Percentiles rank a stretch among this genome's conserved stretches.
Conservation (phyloP, 2,888 invertebrate species). For the Sarcophaga carnaria region DNA sequence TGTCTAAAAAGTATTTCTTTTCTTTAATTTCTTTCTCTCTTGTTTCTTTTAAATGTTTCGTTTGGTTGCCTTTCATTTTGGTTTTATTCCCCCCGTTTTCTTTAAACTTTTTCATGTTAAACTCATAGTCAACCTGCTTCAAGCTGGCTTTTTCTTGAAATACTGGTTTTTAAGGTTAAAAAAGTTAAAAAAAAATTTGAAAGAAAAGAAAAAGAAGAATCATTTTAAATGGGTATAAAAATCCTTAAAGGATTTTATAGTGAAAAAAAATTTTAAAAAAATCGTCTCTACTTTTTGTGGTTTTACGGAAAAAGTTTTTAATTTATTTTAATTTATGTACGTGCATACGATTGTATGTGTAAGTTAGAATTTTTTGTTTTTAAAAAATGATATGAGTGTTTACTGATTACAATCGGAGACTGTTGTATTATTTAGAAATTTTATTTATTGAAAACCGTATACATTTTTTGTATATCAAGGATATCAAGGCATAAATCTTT, state of each 20-base stretch:
- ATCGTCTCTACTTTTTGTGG: slow-evolving; percentile 28
- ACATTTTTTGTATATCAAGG: background rate
- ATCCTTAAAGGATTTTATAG: slow-evolving; percentile 31
- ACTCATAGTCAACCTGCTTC: slow-evolving; percentile 39
- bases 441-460: background rate
- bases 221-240: slow-evolving; percentile 6
- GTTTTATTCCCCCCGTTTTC: background rate
- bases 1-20: slow-evolving; percentile 49
- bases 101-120: slow-evolving; percentile 42
- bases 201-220: background rate
- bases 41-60: background rate
- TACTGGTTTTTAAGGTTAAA: slow-evolving; percentile 3
- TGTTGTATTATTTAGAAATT: background rate
- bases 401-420: background rate
- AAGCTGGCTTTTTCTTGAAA: slow-evolving; percentile 11
- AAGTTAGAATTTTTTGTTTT: slow-evolving; percentile 7
- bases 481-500: background rate
- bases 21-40: background rate
- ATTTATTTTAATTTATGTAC: slow-evolving; percentile 64
- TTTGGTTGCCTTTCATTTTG: too few relatives aligned
- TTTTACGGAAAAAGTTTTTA: slow-evolving; percentile 48
- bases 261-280: background rate
- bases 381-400: background rate
- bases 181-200: slow-evolving; percentile 1
- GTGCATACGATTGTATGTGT: too few relatives aligned